Percentiles rank a stretch among this genome's conserved stretches.
phyloP scores from a whole-genome alignment of 2,797 vertebrate species.

The Spinibarbus caldwelli region DNA sequence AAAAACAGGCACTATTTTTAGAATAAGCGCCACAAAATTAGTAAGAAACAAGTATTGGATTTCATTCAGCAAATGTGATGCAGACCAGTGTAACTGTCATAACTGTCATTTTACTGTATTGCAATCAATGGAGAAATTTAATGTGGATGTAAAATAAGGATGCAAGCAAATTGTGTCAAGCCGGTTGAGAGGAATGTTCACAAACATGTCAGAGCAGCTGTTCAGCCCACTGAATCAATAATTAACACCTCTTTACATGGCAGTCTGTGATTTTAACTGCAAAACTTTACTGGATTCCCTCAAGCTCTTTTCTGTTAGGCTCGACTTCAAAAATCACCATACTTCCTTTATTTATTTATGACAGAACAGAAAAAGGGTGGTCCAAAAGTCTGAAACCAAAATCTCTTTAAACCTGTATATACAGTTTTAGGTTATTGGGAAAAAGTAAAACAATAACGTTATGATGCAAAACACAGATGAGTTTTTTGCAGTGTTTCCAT shows the following conservation, averaged over 20 bases:
- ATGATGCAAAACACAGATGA: too few species aligned
- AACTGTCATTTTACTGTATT: background rate
- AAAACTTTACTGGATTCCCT: background rate
- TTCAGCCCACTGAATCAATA: background rate
- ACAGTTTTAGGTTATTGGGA: too few species aligned
- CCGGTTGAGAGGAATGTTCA: background rate
- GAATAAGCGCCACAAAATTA: background rate
- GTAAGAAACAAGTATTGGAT: background rate
- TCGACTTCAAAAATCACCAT: background rate
- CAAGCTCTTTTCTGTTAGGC: background rate
- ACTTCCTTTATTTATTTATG: background rate
- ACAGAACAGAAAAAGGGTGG: background rate
- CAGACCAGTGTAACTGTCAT: background rate
- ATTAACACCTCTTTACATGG: background rate
- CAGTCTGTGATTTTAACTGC: background rate
- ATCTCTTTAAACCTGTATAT: too few species aligned
- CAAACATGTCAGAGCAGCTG: background rate
- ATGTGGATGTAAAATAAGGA: background rate
- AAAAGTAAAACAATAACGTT: background rate
- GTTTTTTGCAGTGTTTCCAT: background rate
- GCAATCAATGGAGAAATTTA: background rate
- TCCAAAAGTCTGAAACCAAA: background rate
- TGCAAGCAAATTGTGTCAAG: background rate
- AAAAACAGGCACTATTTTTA: background rate
- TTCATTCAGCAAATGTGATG: background rate